These are phyloP conservation scores for Yponomeuta malinellus DNA, from an alignment of 2,888 invertebrate species.

Conservation along the genomic window DNA sequence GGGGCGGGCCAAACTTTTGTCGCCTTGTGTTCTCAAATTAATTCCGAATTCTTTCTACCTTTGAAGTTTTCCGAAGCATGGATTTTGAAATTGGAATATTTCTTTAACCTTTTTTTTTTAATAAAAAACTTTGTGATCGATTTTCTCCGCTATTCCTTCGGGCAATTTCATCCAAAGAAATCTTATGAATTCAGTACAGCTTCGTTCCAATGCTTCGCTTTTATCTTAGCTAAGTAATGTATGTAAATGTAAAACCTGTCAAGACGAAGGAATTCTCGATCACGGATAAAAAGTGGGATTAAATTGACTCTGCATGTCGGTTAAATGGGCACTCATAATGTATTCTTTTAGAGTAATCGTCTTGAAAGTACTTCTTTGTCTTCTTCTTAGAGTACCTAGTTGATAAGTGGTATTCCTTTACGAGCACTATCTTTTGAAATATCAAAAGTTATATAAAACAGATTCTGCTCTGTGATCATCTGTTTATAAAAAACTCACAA, in stretches of 20 bases:
- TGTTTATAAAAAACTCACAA: too few species aligned
- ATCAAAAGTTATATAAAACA: too few species aligned
- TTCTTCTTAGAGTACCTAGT: not conserved
- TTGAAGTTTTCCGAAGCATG: slow-evolving; percentile 60
- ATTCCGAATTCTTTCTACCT: slow-evolving; percentile 49
- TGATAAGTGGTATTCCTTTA: not conserved
- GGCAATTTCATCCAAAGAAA: not conserved
- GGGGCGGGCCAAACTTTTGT: slow-evolving; percentile 54
- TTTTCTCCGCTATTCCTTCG: not conserved
- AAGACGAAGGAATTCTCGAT: not conserved
- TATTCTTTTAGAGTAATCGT: not conserved
- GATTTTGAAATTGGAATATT: slow-evolving; percentile 35
- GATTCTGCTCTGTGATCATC: too few species aligned
- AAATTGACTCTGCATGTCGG: not conserved
- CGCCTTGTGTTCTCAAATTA: slow-evolving; percentile 58
- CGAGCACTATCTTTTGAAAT: not conserved
- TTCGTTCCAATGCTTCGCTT: not conserved
- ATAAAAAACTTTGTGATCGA: not conserved
- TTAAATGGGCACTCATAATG: not conserved
- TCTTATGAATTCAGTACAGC: not conserved
- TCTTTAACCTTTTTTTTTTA: not conserved
- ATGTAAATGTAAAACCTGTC: not conserved
- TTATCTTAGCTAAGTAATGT: not conserved
- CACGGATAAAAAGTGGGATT: not conserved
- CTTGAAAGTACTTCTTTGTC: not conserved